phyloP scores from a whole-genome alignment of 1,140 invertebrate species.

The Euglossa dilemma region DNA sequence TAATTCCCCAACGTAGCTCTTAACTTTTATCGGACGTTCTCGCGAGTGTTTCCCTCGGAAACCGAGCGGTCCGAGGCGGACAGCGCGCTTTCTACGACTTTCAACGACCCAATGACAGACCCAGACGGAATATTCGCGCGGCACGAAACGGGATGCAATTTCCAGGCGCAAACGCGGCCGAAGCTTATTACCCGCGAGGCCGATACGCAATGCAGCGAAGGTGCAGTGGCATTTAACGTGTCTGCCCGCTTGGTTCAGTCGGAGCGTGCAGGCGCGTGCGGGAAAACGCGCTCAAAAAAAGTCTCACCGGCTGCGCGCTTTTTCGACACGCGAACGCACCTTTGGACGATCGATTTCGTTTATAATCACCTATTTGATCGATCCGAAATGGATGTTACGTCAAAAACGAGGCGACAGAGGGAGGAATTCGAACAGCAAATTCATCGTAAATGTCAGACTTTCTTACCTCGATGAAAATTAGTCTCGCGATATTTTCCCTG shows the following conservation, averaged over 20 bases:
- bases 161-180: constrained; percentile 19
- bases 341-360: no score
- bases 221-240: constrained; percentile 48
- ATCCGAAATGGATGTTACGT: no score
- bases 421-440: neutral
- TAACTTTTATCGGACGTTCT: no score
- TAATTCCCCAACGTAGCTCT: no score
- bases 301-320: neutral
- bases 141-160: constrained; percentile 44
- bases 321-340: no score
- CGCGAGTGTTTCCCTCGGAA: no score
- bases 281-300: neutral
- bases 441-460: constrained; percentile 26
- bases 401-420: neutral
- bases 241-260: neutral
- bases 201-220: constrained; percentile 27
- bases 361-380: neutral
- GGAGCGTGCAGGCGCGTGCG: constrained; percentile 3
- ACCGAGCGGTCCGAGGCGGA: neutral
- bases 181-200: constrained; percentile 43
- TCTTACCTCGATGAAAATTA: neutral
- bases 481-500: neutral
- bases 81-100: neutral
- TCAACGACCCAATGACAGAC: neutral
- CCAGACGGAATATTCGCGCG: neutral